Evolutionary conservation across 2,888 invertebrate genomes (phyloP), one percentile per base, ranked within the genome.

Genomic region (Sialis fuliginosa): DNA sequence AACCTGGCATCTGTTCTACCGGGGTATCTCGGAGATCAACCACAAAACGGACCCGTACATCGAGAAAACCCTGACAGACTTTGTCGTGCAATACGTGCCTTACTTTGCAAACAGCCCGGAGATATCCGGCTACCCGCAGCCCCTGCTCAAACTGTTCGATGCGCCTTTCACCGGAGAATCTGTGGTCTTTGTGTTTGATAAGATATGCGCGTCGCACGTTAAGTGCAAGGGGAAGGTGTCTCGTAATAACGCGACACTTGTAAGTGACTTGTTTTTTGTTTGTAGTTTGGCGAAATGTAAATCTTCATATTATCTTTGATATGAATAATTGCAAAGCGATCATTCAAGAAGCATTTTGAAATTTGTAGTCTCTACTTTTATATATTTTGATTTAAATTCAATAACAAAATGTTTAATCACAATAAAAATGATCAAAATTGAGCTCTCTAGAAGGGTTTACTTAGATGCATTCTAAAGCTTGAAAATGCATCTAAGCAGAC

Each of bases 1-100:
- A 54, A 66, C 71, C 9, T 71, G 72, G 62, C 68, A 70, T 22
- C 61, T 72, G 22, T 66, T 70, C 50, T 60, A 74, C 37, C 65
- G 67, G 51, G 73, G 72, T 1, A 63, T 74, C 13, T 66, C 67
- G 1, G 64, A 63, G 22, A 54, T 75, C 34, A 67, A 69, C 51
- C 64, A 62, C 45, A 62, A 58, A 48, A 57, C 59, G 5, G 72
- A 73, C 57, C 58, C 62, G 0, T 72, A 70, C 51, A 54, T 73
- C 10, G 63, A 61, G 31, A 63, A 71, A 49, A 66, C 65, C 0
- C 55, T 73, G 9, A 66, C 63, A 31, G 70, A 73, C 55, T 57
- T 74, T 37, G 59, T 72, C 30, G 57, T 65, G 5, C 54, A 53
- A 9, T 60, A 59, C 42, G 46, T 59, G 10, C 58, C 59, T 9